Percentiles rank a stretch among this genome's conserved stretches.
These are phyloP conservation scores for Tetragonisca angustula DNA, from an alignment of 2,888 invertebrate species.

Conservation along the genomic window DNA sequence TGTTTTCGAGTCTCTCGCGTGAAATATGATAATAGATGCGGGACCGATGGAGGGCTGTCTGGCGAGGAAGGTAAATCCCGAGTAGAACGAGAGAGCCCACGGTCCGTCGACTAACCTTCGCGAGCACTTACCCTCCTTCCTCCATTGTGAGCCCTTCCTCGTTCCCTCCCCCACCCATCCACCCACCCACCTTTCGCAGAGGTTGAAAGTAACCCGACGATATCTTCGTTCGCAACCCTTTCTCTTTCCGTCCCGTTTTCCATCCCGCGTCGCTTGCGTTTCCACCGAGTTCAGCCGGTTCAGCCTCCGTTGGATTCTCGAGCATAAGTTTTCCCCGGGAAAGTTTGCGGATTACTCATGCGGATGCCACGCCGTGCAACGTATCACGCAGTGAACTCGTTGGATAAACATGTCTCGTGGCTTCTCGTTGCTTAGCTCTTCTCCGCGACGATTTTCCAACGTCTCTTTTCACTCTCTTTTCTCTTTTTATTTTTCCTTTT, in stretches of 20 bases:
- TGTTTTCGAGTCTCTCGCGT: constrained; percentile 79
- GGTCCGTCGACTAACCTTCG: constrained; percentile 47
- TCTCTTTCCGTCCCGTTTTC: not conserved
- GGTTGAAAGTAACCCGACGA: constrained; percentile 60
- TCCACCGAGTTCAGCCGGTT: constrained; percentile 9
- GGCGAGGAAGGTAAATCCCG: constrained; percentile 75
- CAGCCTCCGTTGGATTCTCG: constrained; percentile 54
- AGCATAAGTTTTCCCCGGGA: constrained; percentile 70
- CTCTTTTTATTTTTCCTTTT: not conserved
- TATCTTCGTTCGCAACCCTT: constrained; percentile 33
- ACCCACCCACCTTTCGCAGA: not conserved
- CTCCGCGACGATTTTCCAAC: constrained; percentile 17
- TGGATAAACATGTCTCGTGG: constrained; percentile 75
- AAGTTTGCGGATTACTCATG: constrained; percentile 81
- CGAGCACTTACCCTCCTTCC: constrained; percentile 60
- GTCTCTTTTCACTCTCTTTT: not conserved
- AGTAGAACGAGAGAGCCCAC: constrained; percentile 46
- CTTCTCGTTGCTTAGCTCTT: constrained; percentile 51
- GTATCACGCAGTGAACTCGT: constrained; percentile 71
- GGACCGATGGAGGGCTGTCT: constrained; percentile 72
- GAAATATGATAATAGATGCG: constrained; percentile 81
- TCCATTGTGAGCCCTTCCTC: constrained; percentile 15
- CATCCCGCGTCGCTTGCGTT: not conserved
- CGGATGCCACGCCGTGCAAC: constrained; percentile 71
- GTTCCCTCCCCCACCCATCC: too few relatives aligned